A percentile compares a stretch with the other conserved stretches of the same genome.
These are phyloP conservation scores for Aphaenogaster floridana DNA, from an alignment of 1,140 invertebrate species.

Conservation along the genomic window DNA sequence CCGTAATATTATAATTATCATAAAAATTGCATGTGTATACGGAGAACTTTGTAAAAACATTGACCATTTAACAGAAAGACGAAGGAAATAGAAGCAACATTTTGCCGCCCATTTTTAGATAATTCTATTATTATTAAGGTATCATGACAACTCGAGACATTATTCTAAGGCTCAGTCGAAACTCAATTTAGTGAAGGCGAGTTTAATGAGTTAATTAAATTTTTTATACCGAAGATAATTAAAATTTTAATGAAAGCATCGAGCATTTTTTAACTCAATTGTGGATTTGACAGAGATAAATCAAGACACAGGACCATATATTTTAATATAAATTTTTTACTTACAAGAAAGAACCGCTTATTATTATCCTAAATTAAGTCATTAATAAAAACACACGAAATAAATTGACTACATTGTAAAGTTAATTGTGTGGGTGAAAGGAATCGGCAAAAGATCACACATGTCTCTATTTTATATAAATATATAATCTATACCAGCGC, in stretches of 20 bases:
- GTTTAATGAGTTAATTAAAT: slow-evolving; percentile 18
- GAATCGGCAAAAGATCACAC: background rate
- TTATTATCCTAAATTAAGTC: slow-evolving; percentile 25
- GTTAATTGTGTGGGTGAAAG: slow-evolving; percentile 29
- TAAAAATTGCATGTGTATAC: slow-evolving; percentile 69
- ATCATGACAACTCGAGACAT: slow-evolving; percentile 5
- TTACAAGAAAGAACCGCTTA: background rate
- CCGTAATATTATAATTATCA: slow-evolving; percentile 67
- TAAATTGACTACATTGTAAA: slow-evolving; percentile 39
- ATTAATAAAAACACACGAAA: slow-evolving; percentile 6
- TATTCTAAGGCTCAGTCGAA: slow-evolving; percentile 9
- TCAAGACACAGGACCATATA: background rate
- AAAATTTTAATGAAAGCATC: slow-evolving; percentile 18
- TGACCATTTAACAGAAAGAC: slow-evolving; percentile 47
- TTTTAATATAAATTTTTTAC: slow-evolving; percentile 32
- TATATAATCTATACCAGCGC: slow-evolving; percentile 17
- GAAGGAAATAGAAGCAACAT: slow-evolving; percentile 31
- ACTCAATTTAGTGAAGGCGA: slow-evolving; percentile 24
- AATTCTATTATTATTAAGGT: slow-evolving; percentile 53
- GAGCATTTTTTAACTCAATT: background rate
- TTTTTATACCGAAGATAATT: slow-evolving; percentile 50
- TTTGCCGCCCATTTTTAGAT: slow-evolving; percentile 47
- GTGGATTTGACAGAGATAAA: background rate
- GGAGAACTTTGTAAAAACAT: slow-evolving; percentile 72
- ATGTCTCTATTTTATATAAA: slow-evolving; percentile 35